A percentile compares a stretch with the other conserved stretches of the same genome.
These are phyloP conservation scores for Eupelmus urozonus DNA, from an alignment of 2,888 invertebrate genomes.

Conservation along the genomic window DNA sequence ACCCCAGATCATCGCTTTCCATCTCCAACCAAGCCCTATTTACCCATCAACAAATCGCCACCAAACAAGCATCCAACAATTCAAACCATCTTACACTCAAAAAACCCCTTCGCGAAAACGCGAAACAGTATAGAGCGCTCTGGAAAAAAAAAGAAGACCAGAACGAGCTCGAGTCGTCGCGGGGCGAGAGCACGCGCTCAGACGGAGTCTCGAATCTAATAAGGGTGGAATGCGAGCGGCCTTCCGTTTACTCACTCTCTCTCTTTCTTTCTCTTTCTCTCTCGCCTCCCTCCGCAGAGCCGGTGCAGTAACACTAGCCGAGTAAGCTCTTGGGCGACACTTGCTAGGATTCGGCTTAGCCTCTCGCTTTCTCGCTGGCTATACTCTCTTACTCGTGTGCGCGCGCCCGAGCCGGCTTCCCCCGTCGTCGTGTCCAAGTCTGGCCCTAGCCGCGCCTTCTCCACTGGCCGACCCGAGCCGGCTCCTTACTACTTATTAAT, in stretches of 20 bases:
- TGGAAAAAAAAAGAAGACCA: not conserved
- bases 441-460: slow-evolving; percentile 64
- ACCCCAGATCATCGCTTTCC: too few relatives aligned
- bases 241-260: slow-evolving; percentile 9
- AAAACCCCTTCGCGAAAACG: too few relatives aligned
- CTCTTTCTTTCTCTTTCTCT: not conserved
- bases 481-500: slow-evolving; percentile 53
- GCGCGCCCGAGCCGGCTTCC: not conserved
- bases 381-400: slow-evolving; percentile 46
- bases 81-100: too few relatives aligned
- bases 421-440: slow-evolving; percentile 57
- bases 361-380: slow-evolving; percentile 64
- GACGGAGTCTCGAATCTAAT: slow-evolving; percentile 67
- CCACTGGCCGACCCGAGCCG: slow-evolving; percentile 59
- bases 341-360: slow-evolving; percentile 76
- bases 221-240: slow-evolving; percentile 72
- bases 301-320: slow-evolving; percentile 74
- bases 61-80: too few relatives aligned
- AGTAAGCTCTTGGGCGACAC: slow-evolving; percentile 74
- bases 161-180: slow-evolving; percentile 29
- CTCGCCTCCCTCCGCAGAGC: slow-evolving; percentile 37
- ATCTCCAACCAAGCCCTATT: too few relatives aligned
- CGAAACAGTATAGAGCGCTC: too few relatives aligned
- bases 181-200: slow-evolving; percentile 55
- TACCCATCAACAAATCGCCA: too few relatives aligned